Evolutionary conservation across 2,113 vertebrate species (phyloP).

Genomic region (Bubo blakistoni): DNA sequence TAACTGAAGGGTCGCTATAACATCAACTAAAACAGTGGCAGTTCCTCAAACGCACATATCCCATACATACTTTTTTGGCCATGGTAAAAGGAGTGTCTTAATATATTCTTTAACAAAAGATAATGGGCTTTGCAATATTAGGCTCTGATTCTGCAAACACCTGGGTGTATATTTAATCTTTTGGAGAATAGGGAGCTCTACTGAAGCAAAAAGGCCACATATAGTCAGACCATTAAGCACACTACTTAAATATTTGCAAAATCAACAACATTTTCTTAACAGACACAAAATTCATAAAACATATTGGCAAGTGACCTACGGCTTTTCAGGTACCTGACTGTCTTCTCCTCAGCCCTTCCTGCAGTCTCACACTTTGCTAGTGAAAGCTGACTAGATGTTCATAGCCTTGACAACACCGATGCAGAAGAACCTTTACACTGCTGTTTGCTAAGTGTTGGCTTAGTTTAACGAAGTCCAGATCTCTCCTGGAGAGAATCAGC

Average conservation of each 20-base stretch:
- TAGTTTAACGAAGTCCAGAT: not conserved
- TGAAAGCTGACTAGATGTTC: conserved; percentile 23
- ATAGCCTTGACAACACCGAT: not conserved
- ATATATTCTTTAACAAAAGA: conserved; percentile 18
- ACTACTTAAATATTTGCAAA: not conserved
- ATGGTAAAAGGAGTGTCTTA: conserved; percentile 71
- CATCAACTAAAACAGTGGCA: conserved; percentile 58
- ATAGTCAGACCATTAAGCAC: not conserved
- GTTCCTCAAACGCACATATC: conserved; percentile 27
- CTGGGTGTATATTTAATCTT: not conserved
- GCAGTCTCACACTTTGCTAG: not conserved
- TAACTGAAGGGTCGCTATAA: conserved; percentile 77
- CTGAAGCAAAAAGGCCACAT: conserved; percentile 14
- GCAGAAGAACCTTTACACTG: not conserved
- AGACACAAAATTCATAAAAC: conserved; percentile 61
- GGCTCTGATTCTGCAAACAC: not conserved
- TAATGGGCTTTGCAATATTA: conserved; percentile 50
- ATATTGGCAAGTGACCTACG: not conserved
- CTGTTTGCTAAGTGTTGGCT: not conserved
- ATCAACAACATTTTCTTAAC: conserved; percentile 2
- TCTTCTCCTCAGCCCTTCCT: conserved; percentile 14
- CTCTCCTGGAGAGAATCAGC: not conserved
- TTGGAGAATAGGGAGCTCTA: not conserved
- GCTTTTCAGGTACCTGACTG: conserved; percentile 28
- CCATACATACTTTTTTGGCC: conserved; percentile 85